phyloP scores from a whole-genome alignment of 2,888 invertebrate genomes.

The Ornithoptera alexandrae region DNA sequence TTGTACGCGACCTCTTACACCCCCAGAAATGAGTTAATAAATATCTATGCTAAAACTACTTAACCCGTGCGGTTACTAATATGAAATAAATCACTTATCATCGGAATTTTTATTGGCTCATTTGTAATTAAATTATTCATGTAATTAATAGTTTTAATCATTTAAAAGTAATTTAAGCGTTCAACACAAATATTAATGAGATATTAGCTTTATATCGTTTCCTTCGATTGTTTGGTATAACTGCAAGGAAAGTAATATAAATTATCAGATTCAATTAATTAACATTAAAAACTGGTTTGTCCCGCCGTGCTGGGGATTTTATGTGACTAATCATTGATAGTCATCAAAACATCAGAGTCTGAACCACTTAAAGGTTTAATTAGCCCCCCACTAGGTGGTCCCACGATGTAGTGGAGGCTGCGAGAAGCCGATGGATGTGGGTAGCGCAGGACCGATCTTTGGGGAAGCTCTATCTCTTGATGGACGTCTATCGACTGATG shows the following conservation, averaged over 20 bases:
- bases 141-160: neutral
- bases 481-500: no score
- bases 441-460: no score
- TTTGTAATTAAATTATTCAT: neutral
- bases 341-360: neutral
- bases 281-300: neutral
- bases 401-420: no score
- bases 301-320: no score
- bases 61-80: neutral
- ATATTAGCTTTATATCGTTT: neutral
- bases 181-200: neutral
- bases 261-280: neutral
- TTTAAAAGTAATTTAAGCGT: neutral
- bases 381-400: no score
- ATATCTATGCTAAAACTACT: neutral
- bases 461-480: no score
- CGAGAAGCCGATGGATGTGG: no score
- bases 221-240: neutral
- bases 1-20: no score
- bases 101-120: slow-evolving; percentile 1
- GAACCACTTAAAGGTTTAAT: no score
- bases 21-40: neutral
- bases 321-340: neutral
- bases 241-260: neutral
- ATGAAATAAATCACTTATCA: neutral